Conservation (phyloP, 2,888 invertebrate species). For the Apodemia mormo region DNA sequence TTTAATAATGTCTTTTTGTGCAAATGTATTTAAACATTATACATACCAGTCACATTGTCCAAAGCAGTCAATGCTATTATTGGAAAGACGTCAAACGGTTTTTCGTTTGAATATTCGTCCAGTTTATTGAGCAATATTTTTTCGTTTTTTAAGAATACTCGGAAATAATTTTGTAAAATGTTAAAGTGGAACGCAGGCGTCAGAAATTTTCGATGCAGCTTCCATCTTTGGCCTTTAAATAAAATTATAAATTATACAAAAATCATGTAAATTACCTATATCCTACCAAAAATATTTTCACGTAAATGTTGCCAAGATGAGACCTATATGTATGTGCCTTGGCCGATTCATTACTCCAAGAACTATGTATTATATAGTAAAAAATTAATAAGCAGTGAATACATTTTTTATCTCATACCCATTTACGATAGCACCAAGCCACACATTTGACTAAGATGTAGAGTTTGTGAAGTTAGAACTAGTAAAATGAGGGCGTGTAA, state of each 20-base stretch:
- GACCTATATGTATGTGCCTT: too few relatives aligned
- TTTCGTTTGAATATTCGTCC: constrained; percentile 56
- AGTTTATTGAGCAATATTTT: constrained; percentile 81
- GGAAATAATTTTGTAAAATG: constrained; percentile 87
- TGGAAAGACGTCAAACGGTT: constrained; percentile 82
- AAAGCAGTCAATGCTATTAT: constrained; percentile 80
- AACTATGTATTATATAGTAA: too few relatives aligned
- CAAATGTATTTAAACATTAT: not conserved
- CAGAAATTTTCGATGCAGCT: constrained; percentile 84
- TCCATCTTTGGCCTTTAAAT: constrained; percentile 80
- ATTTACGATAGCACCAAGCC: too few relatives aligned
- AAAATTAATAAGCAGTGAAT: too few relatives aligned
- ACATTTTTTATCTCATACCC: too few relatives aligned
- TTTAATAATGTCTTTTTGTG: too few relatives aligned
- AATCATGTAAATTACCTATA: not conserved
- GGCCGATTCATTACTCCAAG: too few relatives aligned
- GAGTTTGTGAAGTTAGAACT: too few relatives aligned
- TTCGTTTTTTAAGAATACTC: constrained; percentile 85
- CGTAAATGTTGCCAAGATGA: too few relatives aligned
- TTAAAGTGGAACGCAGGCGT: constrained; percentile 91
- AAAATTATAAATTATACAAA: not conserved
- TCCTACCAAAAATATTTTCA: too few relatives aligned
- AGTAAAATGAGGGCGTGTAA: too few relatives aligned
- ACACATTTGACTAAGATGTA: too few relatives aligned
- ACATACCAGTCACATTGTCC: constrained; percentile 67